Evolutionary conservation across 2,113 vertebrate genomes (phyloP).

Genomic region (Atrichornis clamosus): DNA sequence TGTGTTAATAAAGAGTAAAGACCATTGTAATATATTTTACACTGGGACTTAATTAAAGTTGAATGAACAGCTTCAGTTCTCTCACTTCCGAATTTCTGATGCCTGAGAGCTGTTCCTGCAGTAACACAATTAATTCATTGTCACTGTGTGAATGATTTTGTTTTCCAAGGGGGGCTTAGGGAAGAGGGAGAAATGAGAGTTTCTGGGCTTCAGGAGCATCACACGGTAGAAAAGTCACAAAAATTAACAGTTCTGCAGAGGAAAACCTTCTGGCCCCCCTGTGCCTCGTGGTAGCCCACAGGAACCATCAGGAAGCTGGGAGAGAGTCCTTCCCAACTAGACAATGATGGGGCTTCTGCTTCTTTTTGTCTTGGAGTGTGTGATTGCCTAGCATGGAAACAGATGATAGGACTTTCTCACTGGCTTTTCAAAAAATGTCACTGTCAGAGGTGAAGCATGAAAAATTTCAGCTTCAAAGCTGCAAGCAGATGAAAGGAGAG

Average conservation of each 20-base stretch:
- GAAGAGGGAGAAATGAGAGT: not conserved
- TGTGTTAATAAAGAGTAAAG: slow-evolving; percentile 23
- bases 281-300: not conserved
- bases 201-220: not conserved
- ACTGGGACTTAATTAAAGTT: slow-evolving; percentile 32
- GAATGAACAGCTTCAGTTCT: slow-evolving; percentile 31
- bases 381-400: not conserved
- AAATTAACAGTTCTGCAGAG: not conserved
- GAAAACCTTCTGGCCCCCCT: not conserved
- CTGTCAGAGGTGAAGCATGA: not conserved
- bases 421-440: not conserved
- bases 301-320: not conserved
- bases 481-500: not conserved
- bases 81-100: slow-evolving; percentile 35
- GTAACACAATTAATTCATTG: not conserved
- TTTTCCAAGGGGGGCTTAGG: not conserved
- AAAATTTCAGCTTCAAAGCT: not conserved
- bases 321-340: not conserved
- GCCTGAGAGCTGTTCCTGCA: slow-evolving; percentile 25
- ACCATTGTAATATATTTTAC: slow-evolving; percentile 23
- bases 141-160: not conserved
- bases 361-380: not conserved
- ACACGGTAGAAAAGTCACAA: rapidly evolving
- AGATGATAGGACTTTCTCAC: not conserved
- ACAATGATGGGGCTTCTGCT: not conserved